Conservation (phyloP, 2,888 invertebrate genomes). For the Elysia crispata region DNA sequence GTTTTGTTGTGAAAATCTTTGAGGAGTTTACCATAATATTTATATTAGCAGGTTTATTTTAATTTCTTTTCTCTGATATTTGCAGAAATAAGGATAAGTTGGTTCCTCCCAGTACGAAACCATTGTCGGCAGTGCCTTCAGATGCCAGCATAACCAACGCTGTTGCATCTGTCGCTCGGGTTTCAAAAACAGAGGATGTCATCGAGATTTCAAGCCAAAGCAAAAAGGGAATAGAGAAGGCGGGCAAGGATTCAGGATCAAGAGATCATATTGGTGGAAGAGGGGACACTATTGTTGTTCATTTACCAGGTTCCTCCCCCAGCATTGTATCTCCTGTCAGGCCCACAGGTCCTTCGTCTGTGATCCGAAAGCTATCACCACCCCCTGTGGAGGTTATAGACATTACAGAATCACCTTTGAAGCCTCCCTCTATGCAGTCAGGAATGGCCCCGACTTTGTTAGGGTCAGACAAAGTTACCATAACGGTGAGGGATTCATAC, state of each 20-base stretch:
- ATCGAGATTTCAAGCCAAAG: slow-evolving; percentile 44
- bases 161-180: not conserved
- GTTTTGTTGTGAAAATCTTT: too few species aligned
- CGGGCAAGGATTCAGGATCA: too few species aligned
- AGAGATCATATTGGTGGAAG: too few species aligned
- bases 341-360: not conserved
- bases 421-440: not conserved
- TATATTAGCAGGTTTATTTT: too few species aligned
- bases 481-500: too few species aligned
- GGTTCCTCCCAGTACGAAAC: slow-evolving; percentile 31
- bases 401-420: slow-evolving; percentile 4
- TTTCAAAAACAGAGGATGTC: slow-evolving; percentile 44
- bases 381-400: slow-evolving; percentile 39
- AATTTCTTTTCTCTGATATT: not conserved
- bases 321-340: not conserved
- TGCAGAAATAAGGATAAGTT: not conserved
- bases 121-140: slow-evolving; percentile 9
- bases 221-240: not conserved
- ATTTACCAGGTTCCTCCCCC: not conserved
- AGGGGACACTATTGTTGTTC: slow-evolving; percentile 14
- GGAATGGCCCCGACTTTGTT: not conserved
- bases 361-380: not conserved
- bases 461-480: not conserved
- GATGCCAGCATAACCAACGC: not conserved
- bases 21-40: too few species aligned